Percentiles rank a stretch among this genome's conserved stretches.
Evolutionary conservation across 2,888 invertebrate genomes (phyloP).

Genomic region (Caenorhabditis wallacei): DNA sequence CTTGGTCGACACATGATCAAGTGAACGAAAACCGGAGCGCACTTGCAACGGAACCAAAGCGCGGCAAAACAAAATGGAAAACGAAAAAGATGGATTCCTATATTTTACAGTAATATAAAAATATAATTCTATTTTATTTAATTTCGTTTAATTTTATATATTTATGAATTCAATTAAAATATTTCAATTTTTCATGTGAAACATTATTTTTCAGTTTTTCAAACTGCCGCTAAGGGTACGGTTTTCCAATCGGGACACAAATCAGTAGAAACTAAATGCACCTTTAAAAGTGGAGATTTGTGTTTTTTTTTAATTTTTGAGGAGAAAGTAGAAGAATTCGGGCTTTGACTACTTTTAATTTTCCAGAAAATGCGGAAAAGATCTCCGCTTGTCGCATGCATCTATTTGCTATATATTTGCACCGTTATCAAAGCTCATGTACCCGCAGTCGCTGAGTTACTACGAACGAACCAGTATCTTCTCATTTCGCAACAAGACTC

Average conservation of each 20-base stretch:
- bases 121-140: no score
- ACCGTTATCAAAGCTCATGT: constrained; percentile 4
- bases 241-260: constrained; percentile 18
- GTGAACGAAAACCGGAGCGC: constrained; percentile 6
- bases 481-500: constrained; percentile 47
- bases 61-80: constrained; percentile 7
- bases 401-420: background rate
- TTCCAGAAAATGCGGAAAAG: constrained; percentile 26
- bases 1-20: background rate
- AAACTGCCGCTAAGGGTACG: constrained; percentile 12
- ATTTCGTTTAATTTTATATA: no score
- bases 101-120: no score
- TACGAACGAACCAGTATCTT: constrained; percentile 55
- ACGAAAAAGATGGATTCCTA: no score
- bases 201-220: background rate
- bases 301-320: constrained; percentile 3
- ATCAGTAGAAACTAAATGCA: background rate
- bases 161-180: no score
- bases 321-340: no score
- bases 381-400: background rate
- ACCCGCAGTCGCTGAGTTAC: constrained; percentile 38
- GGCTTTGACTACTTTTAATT: background rate
- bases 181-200: no score
- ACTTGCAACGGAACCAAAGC: background rate
- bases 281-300: constrained; percentile 2